phyloP scores from a whole-genome alignment of 2,113 vertebrate genomes.

The Xiphophorus couchianus region DNA sequence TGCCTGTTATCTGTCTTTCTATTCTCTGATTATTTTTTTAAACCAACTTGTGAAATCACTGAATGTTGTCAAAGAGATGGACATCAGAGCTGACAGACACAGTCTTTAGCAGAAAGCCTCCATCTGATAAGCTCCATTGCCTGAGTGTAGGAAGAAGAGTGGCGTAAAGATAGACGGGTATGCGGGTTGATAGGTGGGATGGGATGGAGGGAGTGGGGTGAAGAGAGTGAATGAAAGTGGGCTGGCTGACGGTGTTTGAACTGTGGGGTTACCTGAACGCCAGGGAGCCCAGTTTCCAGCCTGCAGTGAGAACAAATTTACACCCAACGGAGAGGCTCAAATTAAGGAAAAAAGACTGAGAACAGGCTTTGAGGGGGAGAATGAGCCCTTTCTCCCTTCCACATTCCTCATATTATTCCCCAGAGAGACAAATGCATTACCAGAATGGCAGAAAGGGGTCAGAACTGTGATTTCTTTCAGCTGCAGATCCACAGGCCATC shows the following conservation, averaged over 20 bases:
- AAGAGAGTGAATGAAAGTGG: conserved; percentile 52
- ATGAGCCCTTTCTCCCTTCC: conserved; percentile 17
- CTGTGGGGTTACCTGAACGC: conserved; percentile 56
- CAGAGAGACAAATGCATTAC: conserved; percentile 57
- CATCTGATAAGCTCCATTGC: conserved; percentile 52
- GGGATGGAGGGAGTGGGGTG: conserved; percentile 26
- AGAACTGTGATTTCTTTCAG: conserved; percentile 18
- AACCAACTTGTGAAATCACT: conserved; percentile 40
- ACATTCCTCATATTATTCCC: conserved; percentile 43
- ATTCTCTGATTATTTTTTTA: conserved; percentile 36
- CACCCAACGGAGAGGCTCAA: conserved; percentile 23
- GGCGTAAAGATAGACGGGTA: conserved; percentile 24
- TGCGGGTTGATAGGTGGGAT: background rate
- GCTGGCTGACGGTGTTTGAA: conserved; percentile 61
- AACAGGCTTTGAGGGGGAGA: conserved; percentile 26
- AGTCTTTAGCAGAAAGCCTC: conserved; percentile 46
- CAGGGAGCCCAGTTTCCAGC: conserved; percentile 52
- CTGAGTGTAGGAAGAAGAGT: conserved; percentile 22
- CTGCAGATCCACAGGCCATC: conserved; percentile 25
- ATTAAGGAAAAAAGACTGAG: conserved; percentile 31
- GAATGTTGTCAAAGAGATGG: conserved; percentile 48
- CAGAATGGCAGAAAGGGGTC: conserved; percentile 45
- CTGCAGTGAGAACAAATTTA: conserved; percentile 34
- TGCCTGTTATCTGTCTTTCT: conserved; percentile 28
- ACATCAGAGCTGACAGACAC: conserved; percentile 56